Evolutionary conservation across 2,797 vertebrate genomes (phyloP).

Genomic region (Lateolabrax maculatus): DNA sequence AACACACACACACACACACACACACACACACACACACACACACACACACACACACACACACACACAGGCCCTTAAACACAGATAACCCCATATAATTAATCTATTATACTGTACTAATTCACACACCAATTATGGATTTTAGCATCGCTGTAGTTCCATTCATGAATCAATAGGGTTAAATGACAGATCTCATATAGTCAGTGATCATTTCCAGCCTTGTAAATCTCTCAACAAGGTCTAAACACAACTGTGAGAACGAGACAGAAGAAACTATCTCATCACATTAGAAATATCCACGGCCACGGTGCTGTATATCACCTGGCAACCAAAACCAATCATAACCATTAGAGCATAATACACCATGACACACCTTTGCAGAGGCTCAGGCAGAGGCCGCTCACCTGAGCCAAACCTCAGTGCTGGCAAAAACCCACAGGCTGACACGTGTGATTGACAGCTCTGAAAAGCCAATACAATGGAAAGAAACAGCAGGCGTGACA

Average conservation of each 20-base stretch:
- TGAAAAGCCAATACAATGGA: constrained; percentile 34
- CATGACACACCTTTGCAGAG: constrained; percentile 46
- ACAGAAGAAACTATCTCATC: constrained; percentile 21
- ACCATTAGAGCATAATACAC: constrained; percentile 43
- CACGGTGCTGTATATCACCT: constrained; percentile 2
- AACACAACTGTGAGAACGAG: constrained; percentile 34
- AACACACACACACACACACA: background rate
- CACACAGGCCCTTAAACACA: too few relatives aligned
- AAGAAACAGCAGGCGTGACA: constrained; percentile 45
- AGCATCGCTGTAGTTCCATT: background rate
- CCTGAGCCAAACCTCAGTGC: constrained; percentile 60
- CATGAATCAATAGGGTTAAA: background rate
- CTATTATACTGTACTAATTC: background rate
- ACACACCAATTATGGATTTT: background rate
- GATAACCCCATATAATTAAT: background rate
- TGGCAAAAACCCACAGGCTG: constrained; percentile 53
- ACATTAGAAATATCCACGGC: background rate
- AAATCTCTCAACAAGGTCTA: constrained; percentile 28
- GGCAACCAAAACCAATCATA: constrained; percentile 51
- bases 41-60: too few relatives aligned
- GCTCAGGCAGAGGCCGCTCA: constrained; percentile 32
- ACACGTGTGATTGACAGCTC: constrained; percentile 55
- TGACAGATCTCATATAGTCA: background rate
- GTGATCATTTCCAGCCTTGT: constrained; percentile 3
- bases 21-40: too few relatives aligned